These are phyloP conservation scores for Brachypterus glaber DNA, from an alignment of 2,888 invertebrate species.

Conservation along the genomic window DNA sequence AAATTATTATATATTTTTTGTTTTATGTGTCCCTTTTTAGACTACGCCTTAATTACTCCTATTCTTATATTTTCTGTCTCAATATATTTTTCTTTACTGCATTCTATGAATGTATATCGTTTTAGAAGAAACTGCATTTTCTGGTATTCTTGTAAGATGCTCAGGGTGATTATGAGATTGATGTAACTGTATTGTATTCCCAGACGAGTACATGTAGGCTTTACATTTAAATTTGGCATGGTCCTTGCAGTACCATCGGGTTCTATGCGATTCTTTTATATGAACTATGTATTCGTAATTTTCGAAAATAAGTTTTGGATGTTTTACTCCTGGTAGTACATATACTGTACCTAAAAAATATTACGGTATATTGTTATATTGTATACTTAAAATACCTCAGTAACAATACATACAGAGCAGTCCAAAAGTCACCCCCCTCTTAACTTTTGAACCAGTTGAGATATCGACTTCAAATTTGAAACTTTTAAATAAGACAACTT, in stretches of 20 bases:
- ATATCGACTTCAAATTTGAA: too few species aligned
- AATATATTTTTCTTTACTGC: too few species aligned
- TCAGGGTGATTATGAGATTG: background rate
- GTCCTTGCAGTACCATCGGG: background rate
- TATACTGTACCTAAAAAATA: background rate
- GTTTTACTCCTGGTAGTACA: background rate
- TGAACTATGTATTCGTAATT: background rate
- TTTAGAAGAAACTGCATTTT: too few species aligned
- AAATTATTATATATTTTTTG: too few species aligned
- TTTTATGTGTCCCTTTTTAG: too few species aligned
- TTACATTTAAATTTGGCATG: background rate
- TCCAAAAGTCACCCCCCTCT: background rate
- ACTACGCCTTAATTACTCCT: too few species aligned
- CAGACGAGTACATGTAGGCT: background rate
- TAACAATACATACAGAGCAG: background rate
- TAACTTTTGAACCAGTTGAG: too few species aligned
- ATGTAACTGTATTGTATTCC: background rate
- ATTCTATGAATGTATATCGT: too few species aligned
- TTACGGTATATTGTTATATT: background rate
- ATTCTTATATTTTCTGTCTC: too few species aligned
- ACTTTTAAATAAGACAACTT: too few species aligned
- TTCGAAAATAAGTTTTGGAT: background rate
- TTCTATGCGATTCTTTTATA: background rate
- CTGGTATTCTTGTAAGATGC: too few species aligned
- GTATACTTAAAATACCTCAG: background rate